Evolutionary conservation across 2,888 invertebrate species (phyloP).

Genomic region (Andrena trimmerana): DNA sequence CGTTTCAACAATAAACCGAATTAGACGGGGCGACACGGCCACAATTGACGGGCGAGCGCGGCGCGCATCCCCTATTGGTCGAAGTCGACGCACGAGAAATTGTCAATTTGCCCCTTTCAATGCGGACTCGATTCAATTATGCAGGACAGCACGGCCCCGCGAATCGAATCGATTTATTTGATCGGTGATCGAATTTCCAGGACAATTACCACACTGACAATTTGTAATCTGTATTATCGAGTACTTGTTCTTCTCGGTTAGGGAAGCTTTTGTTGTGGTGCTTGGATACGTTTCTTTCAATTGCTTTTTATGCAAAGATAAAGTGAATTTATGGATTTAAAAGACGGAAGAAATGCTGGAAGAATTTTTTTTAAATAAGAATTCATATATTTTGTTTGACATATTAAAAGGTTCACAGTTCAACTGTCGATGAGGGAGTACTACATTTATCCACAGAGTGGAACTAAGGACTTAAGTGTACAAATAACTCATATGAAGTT

Average conservation of each 20-base stretch:
- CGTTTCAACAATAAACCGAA: conserved; percentile 60
- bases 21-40: conserved; percentile 36
- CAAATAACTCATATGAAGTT: no score
- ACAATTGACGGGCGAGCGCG: conserved; percentile 35
- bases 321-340: no score
- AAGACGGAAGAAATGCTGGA: no score
- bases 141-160: conserved; percentile 31
- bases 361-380: no score
- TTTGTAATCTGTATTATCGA: conserved; percentile 14
- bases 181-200: conserved; percentile 43
- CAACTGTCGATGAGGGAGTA: no score
- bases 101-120: conserved; percentile 68
- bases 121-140: conserved; percentile 61
- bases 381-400: no score
- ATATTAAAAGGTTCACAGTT: no score
- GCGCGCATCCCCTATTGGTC: conserved; percentile 40
- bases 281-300: no score
- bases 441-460: no score
- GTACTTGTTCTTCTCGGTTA: neutral
- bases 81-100: conserved; percentile 62
- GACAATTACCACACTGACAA: conserved; percentile 37
- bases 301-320: no score
- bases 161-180: conserved; percentile 57
- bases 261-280: neutral
- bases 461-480: no score